Conservation (phyloP, 1,140 invertebrate genomes). For the Drosophila kanapiae region DNA sequence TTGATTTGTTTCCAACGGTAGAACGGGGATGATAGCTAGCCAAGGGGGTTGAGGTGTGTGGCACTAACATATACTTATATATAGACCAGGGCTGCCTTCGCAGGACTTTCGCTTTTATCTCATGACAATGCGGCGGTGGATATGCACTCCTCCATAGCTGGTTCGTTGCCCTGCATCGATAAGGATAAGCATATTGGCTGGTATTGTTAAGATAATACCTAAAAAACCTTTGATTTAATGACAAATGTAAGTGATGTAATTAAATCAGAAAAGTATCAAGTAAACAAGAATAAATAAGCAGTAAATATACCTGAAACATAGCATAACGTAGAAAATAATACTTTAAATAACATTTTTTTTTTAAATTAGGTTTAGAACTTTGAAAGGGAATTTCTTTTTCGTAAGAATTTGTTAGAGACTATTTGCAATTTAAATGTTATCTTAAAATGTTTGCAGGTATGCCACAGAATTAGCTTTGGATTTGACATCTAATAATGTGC, state of each 20-base stretch:
- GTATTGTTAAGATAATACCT: accelerated
- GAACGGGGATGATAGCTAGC: slow-evolving; percentile 5
- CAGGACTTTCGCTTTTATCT: slow-evolving; percentile 73
- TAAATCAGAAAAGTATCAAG: not conserved
- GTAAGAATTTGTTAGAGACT: no score
- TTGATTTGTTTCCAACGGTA: slow-evolving; percentile 77
- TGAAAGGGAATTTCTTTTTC: no score
- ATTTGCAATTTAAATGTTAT: no score
- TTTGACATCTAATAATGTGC: not conserved
- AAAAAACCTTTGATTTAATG: not conserved
- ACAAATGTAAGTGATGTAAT: not conserved
- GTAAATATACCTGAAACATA: not conserved
- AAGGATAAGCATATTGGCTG: not conserved
- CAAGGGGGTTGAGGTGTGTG: not conserved
- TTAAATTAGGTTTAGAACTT: no score
- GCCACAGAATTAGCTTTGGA: not conserved
- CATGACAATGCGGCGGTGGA: slow-evolving; percentile 17
- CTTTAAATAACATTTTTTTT: no score
- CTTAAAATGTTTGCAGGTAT: not conserved
- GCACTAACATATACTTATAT: slow-evolving; percentile 14
- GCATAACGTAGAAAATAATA: not conserved
- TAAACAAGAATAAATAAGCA: no score
- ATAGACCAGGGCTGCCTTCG: slow-evolving; percentile 14
- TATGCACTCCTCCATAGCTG: slow-evolving; percentile 1
- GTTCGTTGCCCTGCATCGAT: slow-evolving; percentile 12